A percentile compares a stretch with the other conserved stretches of the same genome.
phyloP scores from a whole-genome alignment of 2,113 vertebrate species.

The Amphilophus citrinellus region DNA sequence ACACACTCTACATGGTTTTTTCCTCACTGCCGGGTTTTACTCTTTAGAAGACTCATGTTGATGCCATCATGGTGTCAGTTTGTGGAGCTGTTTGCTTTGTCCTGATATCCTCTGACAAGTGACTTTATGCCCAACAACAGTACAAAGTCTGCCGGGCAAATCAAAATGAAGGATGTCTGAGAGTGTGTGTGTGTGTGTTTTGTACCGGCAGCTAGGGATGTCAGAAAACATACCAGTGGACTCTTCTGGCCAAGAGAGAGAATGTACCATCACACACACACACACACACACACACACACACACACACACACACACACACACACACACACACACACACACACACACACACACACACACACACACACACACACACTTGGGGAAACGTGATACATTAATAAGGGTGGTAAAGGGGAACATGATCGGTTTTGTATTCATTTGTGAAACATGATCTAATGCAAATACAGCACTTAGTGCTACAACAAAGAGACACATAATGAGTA shows the following conservation, averaged over 20 bases:
- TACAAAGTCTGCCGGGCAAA: conserved; percentile 11
- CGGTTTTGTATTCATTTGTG: not conserved
- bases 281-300: not conserved
- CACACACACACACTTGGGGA: not conserved
- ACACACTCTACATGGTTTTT: not conserved
- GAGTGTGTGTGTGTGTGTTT: conserved; percentile 13
- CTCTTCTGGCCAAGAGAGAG: conserved; percentile 20
- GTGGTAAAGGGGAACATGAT: not conserved
- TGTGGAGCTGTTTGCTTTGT: conserved; percentile 2
- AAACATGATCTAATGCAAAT: not conserved
- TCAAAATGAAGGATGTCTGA: not conserved
- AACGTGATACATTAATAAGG: not conserved
- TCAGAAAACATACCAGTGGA: not conserved
- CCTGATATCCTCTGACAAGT: conserved; percentile 42
- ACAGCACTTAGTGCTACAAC: not conserved
- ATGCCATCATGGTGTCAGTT: not conserved
- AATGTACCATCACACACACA: not conserved
- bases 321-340: not conserved
- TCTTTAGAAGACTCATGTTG: not conserved
- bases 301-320: not conserved
- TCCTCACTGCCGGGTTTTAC: not conserved
- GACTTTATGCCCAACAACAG: conserved; percentile 45
- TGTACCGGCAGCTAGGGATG: not conserved
- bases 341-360: not conserved
- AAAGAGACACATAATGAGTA: not conserved